Percentiles rank a stretch among this genome's conserved stretches.
Conservation (phyloP, 2,888 invertebrate genomes). For the Spilarctia lutea region DNA sequence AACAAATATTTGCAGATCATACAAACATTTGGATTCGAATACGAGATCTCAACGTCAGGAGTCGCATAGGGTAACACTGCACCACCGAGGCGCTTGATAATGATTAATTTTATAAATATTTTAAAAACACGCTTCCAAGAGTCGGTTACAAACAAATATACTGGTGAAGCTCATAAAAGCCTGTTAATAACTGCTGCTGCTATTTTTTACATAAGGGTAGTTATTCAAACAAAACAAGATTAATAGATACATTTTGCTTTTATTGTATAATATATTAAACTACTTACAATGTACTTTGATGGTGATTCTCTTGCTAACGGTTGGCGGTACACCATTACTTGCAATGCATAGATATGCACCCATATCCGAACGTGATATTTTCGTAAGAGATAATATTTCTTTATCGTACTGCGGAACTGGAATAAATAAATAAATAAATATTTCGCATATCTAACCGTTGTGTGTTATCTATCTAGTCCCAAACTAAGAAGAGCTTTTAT, state of each 20-base stretch:
- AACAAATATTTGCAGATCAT: too few species aligned
- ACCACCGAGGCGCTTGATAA: too few species aligned
- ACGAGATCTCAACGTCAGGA: too few species aligned
- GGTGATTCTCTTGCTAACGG: constrained; percentile 95
- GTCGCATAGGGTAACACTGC: too few species aligned
- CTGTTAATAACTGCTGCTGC: too few species aligned
- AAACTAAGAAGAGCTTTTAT: too few species aligned
- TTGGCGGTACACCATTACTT: constrained; percentile 94
- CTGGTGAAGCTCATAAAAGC: too few species aligned
- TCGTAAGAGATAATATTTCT: constrained; percentile 91
- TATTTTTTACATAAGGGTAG: background rate
- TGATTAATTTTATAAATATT: too few species aligned
- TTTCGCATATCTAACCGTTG: too few species aligned
- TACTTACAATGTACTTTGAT: constrained; percentile 96
- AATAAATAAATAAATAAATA: too few species aligned
- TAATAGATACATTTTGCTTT: background rate
- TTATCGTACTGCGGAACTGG: constrained; percentile 90
- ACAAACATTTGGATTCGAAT: too few species aligned
- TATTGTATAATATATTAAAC: background rate
- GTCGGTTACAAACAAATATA: background rate
- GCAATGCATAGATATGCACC: constrained; percentile 96
- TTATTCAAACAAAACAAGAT: background rate
- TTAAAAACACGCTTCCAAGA: background rate
- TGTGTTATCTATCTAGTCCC: too few species aligned
- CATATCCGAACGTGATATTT: constrained; percentile 95